Conservation (phyloP, 2,113 vertebrate species). For the Nothobranchius furzeri region DNA sequence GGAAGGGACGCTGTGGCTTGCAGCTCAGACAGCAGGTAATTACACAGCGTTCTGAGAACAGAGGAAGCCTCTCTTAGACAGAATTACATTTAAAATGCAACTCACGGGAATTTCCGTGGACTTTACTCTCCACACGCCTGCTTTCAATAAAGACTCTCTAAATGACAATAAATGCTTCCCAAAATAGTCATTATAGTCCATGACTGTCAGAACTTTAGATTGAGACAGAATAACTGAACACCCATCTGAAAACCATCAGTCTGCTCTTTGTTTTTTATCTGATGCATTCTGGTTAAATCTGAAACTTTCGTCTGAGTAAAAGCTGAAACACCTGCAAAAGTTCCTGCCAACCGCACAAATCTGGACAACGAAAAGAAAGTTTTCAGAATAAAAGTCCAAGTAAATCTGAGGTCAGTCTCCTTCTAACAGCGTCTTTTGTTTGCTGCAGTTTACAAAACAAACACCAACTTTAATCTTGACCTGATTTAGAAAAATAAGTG, state of each 20-base stretch:
- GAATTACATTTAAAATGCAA: slow-evolving; percentile 8
- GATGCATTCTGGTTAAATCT: slow-evolving; percentile 7
- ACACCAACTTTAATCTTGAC: slow-evolving; percentile 33
- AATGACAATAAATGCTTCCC: slow-evolving; percentile 23
- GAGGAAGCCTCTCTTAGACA: slow-evolving; percentile 47
- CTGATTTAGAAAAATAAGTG: slow-evolving; percentile 9
- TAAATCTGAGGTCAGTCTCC: slow-evolving; percentile 2
- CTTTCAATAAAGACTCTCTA: background rate
- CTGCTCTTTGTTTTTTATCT: slow-evolving; percentile 13
- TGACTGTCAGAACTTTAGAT: slow-evolving; percentile 12
- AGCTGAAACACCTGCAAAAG: slow-evolving; percentile 16
- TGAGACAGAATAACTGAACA: background rate
- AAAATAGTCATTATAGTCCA: slow-evolving; percentile 21
- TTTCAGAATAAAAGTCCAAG: no score
- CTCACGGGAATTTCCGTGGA: slow-evolving; percentile 58
- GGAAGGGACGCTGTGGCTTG: slow-evolving; percentile 10
- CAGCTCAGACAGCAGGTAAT: slow-evolving; percentile 13
- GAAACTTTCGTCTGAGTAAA: slow-evolving; percentile 16
- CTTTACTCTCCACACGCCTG: slow-evolving; percentile 8
- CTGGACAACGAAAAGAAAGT: background rate
- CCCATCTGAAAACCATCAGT: background rate
- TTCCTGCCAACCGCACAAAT: background rate
- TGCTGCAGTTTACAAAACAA: background rate
- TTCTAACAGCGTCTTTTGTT: slow-evolving; percentile 7
- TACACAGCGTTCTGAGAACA: slow-evolving; percentile 58